phyloP scores from a whole-genome alignment of 2,113 vertebrate species.

The Sorex araneus region DNA sequence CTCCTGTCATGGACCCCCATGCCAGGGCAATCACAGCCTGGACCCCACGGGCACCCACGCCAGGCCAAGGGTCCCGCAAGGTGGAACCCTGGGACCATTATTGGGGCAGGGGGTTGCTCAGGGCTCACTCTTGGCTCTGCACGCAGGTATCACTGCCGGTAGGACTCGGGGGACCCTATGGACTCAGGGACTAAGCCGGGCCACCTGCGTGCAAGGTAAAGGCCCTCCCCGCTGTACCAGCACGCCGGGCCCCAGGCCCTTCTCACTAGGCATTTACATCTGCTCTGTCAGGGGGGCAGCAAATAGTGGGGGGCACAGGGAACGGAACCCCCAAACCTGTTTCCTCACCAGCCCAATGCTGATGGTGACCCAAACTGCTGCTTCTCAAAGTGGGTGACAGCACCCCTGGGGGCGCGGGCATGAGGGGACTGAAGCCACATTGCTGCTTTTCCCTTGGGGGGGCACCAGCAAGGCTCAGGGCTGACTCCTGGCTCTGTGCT shows the following conservation, averaged over 20 bases:
- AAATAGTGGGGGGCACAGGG: too few relatives aligned
- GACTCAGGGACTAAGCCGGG: not conserved
- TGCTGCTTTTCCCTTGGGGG: too few relatives aligned
- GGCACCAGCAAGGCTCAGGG: too few relatives aligned
- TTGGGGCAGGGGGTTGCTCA: not conserved
- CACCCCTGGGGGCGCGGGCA: too few relatives aligned
- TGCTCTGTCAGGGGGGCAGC: too few relatives aligned
- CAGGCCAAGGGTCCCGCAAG: not conserved
- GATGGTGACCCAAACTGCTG: not conserved
- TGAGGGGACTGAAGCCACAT: too few relatives aligned
- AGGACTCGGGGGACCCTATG: accelerated
- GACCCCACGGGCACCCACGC: not conserved
- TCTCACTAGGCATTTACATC: not conserved
- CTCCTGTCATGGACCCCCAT: not conserved
- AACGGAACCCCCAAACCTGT: too few relatives aligned
- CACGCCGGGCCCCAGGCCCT: too few relatives aligned
- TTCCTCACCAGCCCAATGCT: not conserved
- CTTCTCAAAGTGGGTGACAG: too few relatives aligned
- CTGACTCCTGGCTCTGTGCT: too few relatives aligned
- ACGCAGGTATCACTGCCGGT: not conserved
- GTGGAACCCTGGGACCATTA: not conserved
- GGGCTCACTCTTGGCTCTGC: not conserved
- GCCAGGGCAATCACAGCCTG: accelerated
- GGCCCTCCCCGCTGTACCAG: too few relatives aligned
- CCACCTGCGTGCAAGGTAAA: too few relatives aligned